Evolutionary conservation across 2,797 vertebrate genomes (phyloP).

Genomic region (Mus caroli): DNA sequence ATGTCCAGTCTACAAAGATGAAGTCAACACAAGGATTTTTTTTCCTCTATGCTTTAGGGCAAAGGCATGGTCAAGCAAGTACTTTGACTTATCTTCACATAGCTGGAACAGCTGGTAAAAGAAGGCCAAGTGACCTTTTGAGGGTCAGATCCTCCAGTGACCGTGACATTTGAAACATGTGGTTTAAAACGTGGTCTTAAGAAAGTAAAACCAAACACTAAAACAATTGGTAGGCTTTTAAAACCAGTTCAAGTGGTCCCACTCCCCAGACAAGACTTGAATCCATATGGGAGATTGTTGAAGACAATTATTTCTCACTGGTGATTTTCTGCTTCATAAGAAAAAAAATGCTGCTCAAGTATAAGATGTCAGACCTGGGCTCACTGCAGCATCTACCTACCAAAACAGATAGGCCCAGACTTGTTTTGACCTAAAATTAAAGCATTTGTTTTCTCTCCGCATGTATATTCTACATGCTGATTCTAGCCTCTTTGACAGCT

Average conservation of each 20-base stretch:
- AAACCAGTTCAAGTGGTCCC: neutral
- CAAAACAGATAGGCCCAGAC: neutral
- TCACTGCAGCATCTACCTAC: neutral
- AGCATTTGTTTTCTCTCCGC: neutral
- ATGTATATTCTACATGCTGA: neutral
- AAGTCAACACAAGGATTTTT: neutral
- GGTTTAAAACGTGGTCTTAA: neutral
- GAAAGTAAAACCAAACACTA: neutral
- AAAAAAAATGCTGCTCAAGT: neutral
- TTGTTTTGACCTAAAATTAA: neutral
- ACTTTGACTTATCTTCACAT: neutral
- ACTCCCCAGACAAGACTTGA: neutral
- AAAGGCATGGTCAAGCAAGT: neutral
- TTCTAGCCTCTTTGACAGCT: neutral
- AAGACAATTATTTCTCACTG: neutral
- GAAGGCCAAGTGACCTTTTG: neutral
- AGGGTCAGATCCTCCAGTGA: neutral
- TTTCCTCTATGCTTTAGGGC: neutral
- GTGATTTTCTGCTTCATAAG: neutral
- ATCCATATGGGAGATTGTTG: neutral
- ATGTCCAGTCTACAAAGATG: neutral
- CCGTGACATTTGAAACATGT: neutral
- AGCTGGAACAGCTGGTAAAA: neutral
- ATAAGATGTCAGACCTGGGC: neutral
- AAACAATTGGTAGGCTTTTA: neutral